These are phyloP conservation scores for Symphodus melops DNA, from an alignment of 2,113 vertebrate genomes.

Conservation along the genomic window DNA sequence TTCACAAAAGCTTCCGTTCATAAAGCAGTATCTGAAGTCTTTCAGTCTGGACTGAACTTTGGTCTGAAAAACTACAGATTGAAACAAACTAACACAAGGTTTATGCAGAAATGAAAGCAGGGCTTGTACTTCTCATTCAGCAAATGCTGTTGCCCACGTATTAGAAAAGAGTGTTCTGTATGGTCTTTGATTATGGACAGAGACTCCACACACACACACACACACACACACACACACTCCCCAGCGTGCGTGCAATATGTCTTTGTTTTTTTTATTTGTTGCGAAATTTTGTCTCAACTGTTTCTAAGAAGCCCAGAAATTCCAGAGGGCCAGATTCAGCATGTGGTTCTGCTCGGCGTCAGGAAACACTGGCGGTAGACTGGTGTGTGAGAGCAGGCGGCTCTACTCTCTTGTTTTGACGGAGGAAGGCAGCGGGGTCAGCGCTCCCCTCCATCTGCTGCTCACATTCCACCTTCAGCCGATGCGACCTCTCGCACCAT, in stretches of 20 bases:
- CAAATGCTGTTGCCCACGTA: background rate
- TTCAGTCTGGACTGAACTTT: too few relatives aligned
- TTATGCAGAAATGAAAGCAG: too few relatives aligned
- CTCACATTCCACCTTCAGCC: conserved; percentile 48
- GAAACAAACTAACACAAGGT: background rate
- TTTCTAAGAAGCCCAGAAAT: conserved; percentile 61
- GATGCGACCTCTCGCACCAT: conserved; percentile 30
- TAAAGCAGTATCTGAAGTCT: too few relatives aligned
- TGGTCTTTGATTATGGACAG: background rate
- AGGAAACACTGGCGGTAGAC: conserved; percentile 50
- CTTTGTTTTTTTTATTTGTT: conserved; percentile 12
- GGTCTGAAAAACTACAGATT: background rate
- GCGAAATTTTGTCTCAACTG: conserved; percentile 53
- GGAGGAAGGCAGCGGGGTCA: conserved; percentile 25
- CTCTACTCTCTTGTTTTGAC: conserved; percentile 57
- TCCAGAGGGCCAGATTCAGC: conserved; percentile 44
- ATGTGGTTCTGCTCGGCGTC: conserved; percentile 64
- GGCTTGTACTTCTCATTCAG: background rate
- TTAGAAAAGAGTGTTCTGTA: background rate
- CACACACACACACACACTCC: background rate
- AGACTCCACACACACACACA: conserved; percentile 9
- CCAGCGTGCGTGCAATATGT: conserved; percentile 1
- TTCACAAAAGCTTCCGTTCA: too few relatives aligned
- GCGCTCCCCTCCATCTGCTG: conserved; percentile 47
- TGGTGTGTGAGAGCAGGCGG: conserved; percentile 28